Conservation (phyloP, 2,888 invertebrate species). For the Fragum whitleyi region DNA sequence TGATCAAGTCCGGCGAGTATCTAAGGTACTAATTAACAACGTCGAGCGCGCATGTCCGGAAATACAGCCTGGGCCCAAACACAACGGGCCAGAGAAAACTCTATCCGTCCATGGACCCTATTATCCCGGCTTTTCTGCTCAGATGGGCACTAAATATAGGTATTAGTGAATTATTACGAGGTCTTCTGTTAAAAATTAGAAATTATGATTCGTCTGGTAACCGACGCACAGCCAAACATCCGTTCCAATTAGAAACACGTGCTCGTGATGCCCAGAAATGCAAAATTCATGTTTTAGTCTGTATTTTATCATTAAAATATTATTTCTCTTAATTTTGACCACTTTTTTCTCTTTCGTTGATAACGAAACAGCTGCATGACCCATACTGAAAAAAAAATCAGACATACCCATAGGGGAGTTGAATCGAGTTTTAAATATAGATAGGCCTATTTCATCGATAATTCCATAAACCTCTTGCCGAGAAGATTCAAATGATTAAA, state of each 20-base stretch:
- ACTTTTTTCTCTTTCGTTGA: no score
- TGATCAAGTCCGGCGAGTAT: constrained; percentile 3
- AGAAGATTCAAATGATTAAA: no score
- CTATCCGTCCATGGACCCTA: background rate
- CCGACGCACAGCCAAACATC: background rate
- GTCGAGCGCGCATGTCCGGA: constrained; percentile 2
- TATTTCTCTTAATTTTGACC: no score
- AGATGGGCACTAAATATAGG: constrained; percentile 25
- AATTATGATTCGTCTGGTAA: background rate
- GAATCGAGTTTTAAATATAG: no score
- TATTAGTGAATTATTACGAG: background rate
- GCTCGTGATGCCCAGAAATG: no score
- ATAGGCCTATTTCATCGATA: no score
- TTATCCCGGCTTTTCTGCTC: constrained; percentile 6
- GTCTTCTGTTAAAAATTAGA: constrained; percentile 4
- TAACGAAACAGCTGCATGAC: no score
- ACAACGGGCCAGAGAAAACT: background rate
- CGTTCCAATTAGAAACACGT: background rate
- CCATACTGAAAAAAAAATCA: no score
- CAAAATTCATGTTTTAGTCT: no score
- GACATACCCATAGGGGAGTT: no score
- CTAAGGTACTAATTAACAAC: constrained; percentile 2
- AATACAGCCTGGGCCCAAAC: background rate
- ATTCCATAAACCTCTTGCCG: no score
- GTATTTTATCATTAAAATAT: no score